Conservation (phyloP, 2,888 invertebrate genomes). For the Tineola bisselliella region DNA sequence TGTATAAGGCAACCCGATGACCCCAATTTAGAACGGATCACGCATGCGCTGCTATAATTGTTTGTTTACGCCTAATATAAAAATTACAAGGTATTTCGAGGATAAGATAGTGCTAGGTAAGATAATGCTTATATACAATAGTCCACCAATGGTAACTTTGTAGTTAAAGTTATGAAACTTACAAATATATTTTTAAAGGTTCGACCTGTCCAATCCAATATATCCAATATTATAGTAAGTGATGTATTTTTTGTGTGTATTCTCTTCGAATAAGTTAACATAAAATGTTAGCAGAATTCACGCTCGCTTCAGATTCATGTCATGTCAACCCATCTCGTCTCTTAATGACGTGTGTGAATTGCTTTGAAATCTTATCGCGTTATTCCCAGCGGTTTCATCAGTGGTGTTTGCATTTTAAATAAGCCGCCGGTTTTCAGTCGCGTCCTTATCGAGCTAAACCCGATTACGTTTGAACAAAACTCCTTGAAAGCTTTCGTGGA, state of each 20-base stretch:
- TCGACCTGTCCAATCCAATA: neutral
- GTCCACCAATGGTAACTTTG: no score
- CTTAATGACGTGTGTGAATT: constrained; percentile 17
- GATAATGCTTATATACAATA: no score
- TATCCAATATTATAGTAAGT: neutral
- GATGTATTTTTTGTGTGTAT: neutral
- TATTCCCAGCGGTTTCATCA: constrained; percentile 15
- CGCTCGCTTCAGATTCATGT: neutral
- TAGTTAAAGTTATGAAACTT: neutral
- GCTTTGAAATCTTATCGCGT: constrained; percentile 15
- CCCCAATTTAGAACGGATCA: constrained; percentile 23
- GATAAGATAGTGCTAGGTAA: neutral
- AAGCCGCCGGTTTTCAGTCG: constrained; percentile 12
- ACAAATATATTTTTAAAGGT: neutral
- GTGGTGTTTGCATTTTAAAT: constrained; percentile 18
- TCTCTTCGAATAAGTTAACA: neutral
- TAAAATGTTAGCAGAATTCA: constrained; percentile 1
- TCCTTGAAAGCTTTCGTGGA: constrained; percentile 38
- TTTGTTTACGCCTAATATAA: constrained; percentile 26
- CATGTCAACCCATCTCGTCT: constrained; percentile 15
- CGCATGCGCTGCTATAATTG: constrained; percentile 22
- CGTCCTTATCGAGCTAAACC: constrained; percentile 28
- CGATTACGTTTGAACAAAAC: constrained; percentile 47
- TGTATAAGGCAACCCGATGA: neutral
- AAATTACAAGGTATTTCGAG: constrained; percentile 24